Percentiles rank a stretch among this genome's conserved stretches.
These are phyloP conservation scores for Synergus laeviventris DNA, from an alignment of 2,888 invertebrate species.

Conservation along the genomic window DNA sequence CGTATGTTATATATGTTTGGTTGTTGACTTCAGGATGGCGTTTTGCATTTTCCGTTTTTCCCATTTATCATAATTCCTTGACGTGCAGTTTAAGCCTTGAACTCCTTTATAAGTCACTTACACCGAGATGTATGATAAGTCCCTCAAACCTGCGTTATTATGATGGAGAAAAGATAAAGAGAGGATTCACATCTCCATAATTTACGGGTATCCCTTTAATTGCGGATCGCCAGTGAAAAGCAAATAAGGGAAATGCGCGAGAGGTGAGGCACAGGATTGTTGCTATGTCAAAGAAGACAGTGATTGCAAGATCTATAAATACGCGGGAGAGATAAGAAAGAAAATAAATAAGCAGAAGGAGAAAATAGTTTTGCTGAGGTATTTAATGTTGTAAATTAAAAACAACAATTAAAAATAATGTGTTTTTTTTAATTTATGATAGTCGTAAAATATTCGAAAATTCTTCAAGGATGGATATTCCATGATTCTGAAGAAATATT, in stretches of 20 bases:
- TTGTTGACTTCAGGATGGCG: neutral
- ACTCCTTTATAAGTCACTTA: neutral
- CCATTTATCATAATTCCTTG: neutral
- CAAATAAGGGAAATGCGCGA: neutral
- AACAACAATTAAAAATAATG: too few species aligned
- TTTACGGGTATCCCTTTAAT: constrained; percentile 65
- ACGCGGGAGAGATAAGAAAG: neutral
- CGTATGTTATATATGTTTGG: neutral
- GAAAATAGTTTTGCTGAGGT: too few species aligned
- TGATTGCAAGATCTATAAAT: too few species aligned
- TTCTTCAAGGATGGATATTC: too few species aligned
- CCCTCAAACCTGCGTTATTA: constrained; percentile 5
- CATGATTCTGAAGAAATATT: too few species aligned
- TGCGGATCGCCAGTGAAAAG: constrained; percentile 49
- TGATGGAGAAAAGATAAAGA: constrained; percentile 32
- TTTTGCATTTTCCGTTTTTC: neutral
- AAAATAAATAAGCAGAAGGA: neutral
- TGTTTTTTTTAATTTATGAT: too few species aligned
- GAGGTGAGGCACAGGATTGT: neutral
- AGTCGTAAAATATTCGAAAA: too few species aligned
- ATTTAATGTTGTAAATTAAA: too few species aligned
- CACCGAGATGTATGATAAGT: neutral
- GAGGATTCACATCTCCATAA: constrained; percentile 52
- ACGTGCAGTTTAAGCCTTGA: neutral
- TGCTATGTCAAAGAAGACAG: too few species aligned